A percentile compares a stretch with the other conserved stretches of the same genome.
Conservation (phyloP, 2,888 invertebrate genomes). For the Atrina japonica region DNA sequence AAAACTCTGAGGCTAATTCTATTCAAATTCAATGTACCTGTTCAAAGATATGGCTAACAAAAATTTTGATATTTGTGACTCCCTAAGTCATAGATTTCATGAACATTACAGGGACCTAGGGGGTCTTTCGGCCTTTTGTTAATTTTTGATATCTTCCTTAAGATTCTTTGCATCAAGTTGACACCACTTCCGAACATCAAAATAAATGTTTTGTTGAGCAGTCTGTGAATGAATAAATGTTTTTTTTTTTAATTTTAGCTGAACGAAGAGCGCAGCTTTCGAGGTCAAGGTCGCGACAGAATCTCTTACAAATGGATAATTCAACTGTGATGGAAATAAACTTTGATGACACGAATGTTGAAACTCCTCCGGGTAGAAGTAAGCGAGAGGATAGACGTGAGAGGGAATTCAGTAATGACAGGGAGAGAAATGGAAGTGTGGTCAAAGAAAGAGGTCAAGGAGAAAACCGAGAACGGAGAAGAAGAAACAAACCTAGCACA, state of each 20-base stretch:
- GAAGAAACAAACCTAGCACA: constrained; percentile 24
- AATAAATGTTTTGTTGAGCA: too few species aligned
- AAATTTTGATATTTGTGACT: too few species aligned
- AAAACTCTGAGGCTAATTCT: too few species aligned
- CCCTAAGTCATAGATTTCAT: too few species aligned
- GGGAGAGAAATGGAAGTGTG: constrained; percentile 4
- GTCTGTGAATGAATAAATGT: too few species aligned
- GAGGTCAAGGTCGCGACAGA: constrained; percentile 89
- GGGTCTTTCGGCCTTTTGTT: too few species aligned
- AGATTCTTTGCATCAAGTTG: too few species aligned
- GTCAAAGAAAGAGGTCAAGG: constrained; percentile 12
- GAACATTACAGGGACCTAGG: too few species aligned
- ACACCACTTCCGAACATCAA: too few species aligned
- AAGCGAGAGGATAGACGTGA: constrained; percentile 11
- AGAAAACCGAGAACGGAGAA: constrained; percentile 19
- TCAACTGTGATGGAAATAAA: constrained; percentile 74
- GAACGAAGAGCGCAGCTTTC: constrained; percentile 95
- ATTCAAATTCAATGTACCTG: too few species aligned
- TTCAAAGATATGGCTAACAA: too few species aligned
- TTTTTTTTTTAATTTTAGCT: constrained; percentile 83
- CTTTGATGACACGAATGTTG: constrained; percentile 66
- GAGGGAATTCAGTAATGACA: not conserved
- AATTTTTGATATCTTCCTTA: too few species aligned
- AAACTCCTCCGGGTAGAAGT: constrained; percentile 39
- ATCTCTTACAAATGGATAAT: constrained; percentile 68